Base-by-base conservation (phyloP, 2,113 vertebrate species). In the Perca fluviatilis region DNA sequence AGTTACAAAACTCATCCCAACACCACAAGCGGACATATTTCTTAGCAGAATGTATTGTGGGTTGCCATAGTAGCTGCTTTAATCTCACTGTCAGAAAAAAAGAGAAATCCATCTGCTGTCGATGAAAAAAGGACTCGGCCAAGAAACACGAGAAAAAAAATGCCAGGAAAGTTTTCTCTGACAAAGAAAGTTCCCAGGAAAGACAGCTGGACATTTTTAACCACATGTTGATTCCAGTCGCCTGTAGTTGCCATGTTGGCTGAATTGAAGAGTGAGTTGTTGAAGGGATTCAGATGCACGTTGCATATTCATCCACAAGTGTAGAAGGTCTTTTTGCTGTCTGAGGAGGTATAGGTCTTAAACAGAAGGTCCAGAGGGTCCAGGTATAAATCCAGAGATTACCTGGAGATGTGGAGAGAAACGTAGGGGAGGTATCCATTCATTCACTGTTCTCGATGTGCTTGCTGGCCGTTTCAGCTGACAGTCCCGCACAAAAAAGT, bases 51-150 rank as follows among this genome's bases (percentile, higher is more conserved):
- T 60, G 46, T 49, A 69, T 3, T 78, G 49, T 2, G 73, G 73
- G 50, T 6, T 19, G 69, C 63, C 62, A 74, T 0, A 81, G 57
- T 1, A 16, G 11, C 46, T 61, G 51, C 33, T 70, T 58, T 2
- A 53, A 75, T 57, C 65, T 73, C 10, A 25, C 33, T 0, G 3
- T 67, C 3, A 77, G 4, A 54, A 61, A 47, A 40, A 36, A 77
- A 16, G 15, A 85, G 73, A 30, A 76, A 77, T 54, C 61, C 74
- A 15, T 81, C 77, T 4, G 40, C 36, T n/a, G 49, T 6, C 7
- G 4, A 60, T 30, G 53, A 64, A 8, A 80, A 33, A 27, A 76
- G 23, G 46, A 47, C 36, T 47, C 11, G 46, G 14, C n/a, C 4
- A 16, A 74, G 15, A 58, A 46, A 62, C 0, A 12, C 2, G 1